These are phyloP conservation scores for Amphipyra tragopoginis DNA, from an alignment of 2,888 invertebrate genomes.

Conservation along the genomic window DNA sequence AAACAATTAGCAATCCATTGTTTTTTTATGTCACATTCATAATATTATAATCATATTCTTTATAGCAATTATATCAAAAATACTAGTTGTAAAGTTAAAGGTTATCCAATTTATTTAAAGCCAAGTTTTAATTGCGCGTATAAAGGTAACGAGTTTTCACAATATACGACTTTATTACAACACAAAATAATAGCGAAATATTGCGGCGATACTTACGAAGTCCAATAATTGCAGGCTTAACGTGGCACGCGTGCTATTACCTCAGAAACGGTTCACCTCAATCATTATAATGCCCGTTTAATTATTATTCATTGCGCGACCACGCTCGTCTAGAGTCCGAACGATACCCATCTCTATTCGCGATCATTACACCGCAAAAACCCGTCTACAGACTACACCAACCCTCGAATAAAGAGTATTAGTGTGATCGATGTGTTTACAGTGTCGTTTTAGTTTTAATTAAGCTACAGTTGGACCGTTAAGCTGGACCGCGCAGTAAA, in stretches of 20 bases:
- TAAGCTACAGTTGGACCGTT: constrained; percentile 78
- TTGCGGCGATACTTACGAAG: constrained; percentile 76
- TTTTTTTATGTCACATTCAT: too few species aligned
- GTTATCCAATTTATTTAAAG: constrained; percentile 18
- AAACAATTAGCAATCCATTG: constrained; percentile 2
- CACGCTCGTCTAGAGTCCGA: constrained; percentile 64
- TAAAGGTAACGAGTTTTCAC: constrained; percentile 40
- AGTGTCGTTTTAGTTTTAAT: constrained; percentile 86
- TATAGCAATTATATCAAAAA: too few species aligned
- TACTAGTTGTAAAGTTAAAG: constrained; percentile 5
- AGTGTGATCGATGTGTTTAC: constrained; percentile 79
- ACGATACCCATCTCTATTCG: constrained; percentile 68
- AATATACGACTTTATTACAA: constrained; percentile 56
- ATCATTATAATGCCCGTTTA: constrained; percentile 80
- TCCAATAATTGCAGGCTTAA: constrained; percentile 80
- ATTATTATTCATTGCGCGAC: constrained; percentile 78
- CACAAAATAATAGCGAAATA: constrained; percentile 74
- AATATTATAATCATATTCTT: too few species aligned
- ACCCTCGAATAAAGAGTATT: constrained; percentile 72
- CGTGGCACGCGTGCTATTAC: constrained; percentile 75
- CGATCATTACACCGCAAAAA: constrained; percentile 70
- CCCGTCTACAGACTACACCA: constrained; percentile 63
- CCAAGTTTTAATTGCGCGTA: constrained; percentile 44
- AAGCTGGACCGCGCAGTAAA: constrained; percentile 81
- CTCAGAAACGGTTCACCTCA: constrained; percentile 74